Evolutionary conservation across 2,113 vertebrate genomes (phyloP).

Genomic region (Protomyctophum bolini): DNA sequence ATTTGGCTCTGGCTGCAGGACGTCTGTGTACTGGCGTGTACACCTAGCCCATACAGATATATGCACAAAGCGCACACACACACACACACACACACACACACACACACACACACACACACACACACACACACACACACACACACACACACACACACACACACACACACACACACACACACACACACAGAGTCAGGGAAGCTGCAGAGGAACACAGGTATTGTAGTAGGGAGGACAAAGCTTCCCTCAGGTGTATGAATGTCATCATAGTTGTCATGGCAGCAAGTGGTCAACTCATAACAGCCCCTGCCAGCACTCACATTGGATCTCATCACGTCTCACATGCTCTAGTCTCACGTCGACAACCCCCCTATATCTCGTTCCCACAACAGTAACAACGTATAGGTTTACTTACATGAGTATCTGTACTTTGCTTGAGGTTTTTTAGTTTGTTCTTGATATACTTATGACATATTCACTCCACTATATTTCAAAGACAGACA

Average conservation of each 20-base stretch:
- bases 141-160: not conserved
- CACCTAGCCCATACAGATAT: too few species aligned
- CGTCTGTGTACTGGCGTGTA: conserved; percentile 53
- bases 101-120: not conserved
- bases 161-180: conserved; percentile 28
- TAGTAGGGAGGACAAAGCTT: conserved; percentile 55
- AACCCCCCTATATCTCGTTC: too few species aligned
- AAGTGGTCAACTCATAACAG: conserved; percentile 59
- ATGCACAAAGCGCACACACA: too few species aligned
- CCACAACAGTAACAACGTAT: too few species aligned
- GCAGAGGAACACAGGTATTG: conserved; percentile 34
- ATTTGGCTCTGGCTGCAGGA: conserved; percentile 67
- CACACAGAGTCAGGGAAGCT: conserved; percentile 54
- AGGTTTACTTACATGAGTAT: too few species aligned
- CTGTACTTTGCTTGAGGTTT: too few species aligned
- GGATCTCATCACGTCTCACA: conserved; percentile 41
- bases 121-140: not conserved
- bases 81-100: not conserved
- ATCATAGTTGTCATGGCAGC: conserved; percentile 28
- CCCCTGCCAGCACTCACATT: conserved; percentile 35
- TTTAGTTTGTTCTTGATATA: too few species aligned
- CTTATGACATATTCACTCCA: too few species aligned
- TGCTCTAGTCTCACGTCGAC: not conserved
- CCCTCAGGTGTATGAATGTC: conserved; percentile 54
- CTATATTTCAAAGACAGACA: too few species aligned